Base-by-base conservation (phyloP, 2,888 invertebrate genomes). In the Pimpla rufipes region DNA sequence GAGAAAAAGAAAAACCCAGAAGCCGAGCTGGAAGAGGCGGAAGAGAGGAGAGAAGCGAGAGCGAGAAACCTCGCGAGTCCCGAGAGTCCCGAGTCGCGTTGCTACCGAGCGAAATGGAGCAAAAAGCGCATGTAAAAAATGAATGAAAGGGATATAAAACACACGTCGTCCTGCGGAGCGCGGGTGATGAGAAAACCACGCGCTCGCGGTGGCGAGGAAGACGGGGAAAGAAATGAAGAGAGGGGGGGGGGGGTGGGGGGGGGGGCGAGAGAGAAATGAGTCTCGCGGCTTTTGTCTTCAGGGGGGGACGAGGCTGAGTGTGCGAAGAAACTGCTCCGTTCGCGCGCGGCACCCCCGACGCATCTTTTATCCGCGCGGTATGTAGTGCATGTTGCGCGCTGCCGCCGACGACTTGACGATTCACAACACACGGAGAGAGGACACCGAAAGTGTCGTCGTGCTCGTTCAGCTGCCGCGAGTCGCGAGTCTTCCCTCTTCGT, bases 181-280 rank as follows among this genome's bases (percentile, higher is more conserved):
- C 73, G 52, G 50, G 64, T n/a, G 71, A 80, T 42, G 75, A 71
- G 68, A 73, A 73, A 73, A 73, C 71, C 59, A 29, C 68, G 45
- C 55, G 57, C 40, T 42, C 37, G 11, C 81, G 83, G 73, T 52
- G 16, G 37, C 18, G 45, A 55, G 75, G 79, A 77, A 87, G 83
- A 85, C 86, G 84, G 85, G 83, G 85, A 84, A 83, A 88, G 85
- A 74, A 78, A 78, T 77, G 45, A 67, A 57, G 55, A 18, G 80
- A 80, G 10, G 35, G 74, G 67, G 70, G 35, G 47, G 68, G 74
- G 76, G 35, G 47, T 66, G 74, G 76, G 5, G 29, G 29, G 81
- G 10, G 35, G 70, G 67, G 74, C 23, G 47, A 70, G 74, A 79
- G 74, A 79, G 76, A 78, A 79, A 77, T 74, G 77, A 80, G 73